These are phyloP conservation scores for Microtus pennsylvanicus DNA, from an alignment of 2,113 vertebrate species.

Conservation along the genomic window DNA sequence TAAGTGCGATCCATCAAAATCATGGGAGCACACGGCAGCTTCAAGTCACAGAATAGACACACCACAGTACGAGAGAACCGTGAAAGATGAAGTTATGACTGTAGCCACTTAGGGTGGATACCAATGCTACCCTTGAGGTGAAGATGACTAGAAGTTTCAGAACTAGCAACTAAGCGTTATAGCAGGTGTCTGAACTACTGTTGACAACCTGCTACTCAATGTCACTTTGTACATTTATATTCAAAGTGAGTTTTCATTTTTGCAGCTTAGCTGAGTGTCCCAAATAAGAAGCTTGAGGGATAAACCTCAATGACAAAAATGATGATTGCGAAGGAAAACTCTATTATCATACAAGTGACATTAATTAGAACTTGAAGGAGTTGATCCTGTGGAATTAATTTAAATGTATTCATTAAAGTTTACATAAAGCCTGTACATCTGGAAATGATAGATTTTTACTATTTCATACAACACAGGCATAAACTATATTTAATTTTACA, in stretches of 20 bases:
- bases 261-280: conserved; percentile 51
- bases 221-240: conserved; percentile 74
- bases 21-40: conserved; percentile 21
- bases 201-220: conserved; percentile 76
- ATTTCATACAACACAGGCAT: conserved; percentile 63
- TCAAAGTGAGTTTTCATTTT: conserved; percentile 81
- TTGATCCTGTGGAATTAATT: conserved; percentile 19
- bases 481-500: conserved; percentile 63
- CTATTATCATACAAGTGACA: conserved; percentile 31
- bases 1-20: conserved; percentile 57
- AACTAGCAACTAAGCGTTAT: conserved; percentile 80
- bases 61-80: conserved; percentile 70
- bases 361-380: conserved; percentile 42
- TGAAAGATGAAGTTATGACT: neutral
- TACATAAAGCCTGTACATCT: conserved; percentile 51
- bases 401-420: conserved; percentile 50
- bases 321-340: conserved; percentile 27
- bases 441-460: conserved; percentile 60
- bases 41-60: conserved; percentile 58
- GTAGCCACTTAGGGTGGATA: conserved; percentile 73
- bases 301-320: conserved; percentile 53
- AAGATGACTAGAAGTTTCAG: conserved; percentile 68
- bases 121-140: conserved; percentile 83
- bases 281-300: conserved; percentile 70
- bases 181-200: conserved; percentile 77